Conservation (phyloP, 2,888 invertebrate genomes). For the Campoplex nolae region DNA sequence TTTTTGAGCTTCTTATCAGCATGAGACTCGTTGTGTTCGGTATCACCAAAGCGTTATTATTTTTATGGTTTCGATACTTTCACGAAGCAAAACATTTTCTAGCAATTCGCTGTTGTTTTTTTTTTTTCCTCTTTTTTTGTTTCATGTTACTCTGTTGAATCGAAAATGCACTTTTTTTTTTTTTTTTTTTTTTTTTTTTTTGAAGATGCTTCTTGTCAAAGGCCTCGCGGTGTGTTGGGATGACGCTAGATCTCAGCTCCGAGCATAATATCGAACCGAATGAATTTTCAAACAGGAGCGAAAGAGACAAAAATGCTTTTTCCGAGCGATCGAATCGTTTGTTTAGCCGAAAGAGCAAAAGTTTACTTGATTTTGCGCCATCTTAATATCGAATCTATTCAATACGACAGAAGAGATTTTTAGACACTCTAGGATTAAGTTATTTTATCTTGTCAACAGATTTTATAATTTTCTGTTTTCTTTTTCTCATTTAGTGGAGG, state of each 20-base stretch:
- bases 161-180: constrained; percentile 33
- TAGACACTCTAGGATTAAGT: constrained; percentile 60
- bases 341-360: constrained; percentile 28
- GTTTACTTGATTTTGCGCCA: constrained; percentile 36
- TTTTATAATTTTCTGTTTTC: constrained; percentile 42
- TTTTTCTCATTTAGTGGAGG: constrained; percentile 56
- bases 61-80: constrained; percentile 38
- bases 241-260: constrained; percentile 44
- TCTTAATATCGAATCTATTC: constrained; percentile 47
- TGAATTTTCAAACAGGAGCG: background rate
- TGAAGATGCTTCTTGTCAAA: constrained; percentile 46
- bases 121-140: constrained; percentile 6
- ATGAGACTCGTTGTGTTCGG: constrained; percentile 53
- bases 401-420: constrained; percentile 35
- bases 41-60: constrained; percentile 24
- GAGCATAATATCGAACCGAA: constrained; percentile 12
- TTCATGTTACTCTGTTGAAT: constrained; percentile 15
- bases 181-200: constrained; percentile 26
- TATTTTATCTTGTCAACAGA: constrained; percentile 29
- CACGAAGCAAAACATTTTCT: constrained; percentile 31
- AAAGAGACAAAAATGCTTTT: constrained; percentile 29
- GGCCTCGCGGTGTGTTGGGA: constrained; percentile 45
- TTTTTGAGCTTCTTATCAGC: constrained; percentile 59
- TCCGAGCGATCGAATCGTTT: constrained; percentile 12
- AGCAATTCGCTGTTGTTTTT: constrained; percentile 11